Evolutionary conservation across 2,888 invertebrate genomes (phyloP).

Genomic region (Andrena marginata): DNA sequence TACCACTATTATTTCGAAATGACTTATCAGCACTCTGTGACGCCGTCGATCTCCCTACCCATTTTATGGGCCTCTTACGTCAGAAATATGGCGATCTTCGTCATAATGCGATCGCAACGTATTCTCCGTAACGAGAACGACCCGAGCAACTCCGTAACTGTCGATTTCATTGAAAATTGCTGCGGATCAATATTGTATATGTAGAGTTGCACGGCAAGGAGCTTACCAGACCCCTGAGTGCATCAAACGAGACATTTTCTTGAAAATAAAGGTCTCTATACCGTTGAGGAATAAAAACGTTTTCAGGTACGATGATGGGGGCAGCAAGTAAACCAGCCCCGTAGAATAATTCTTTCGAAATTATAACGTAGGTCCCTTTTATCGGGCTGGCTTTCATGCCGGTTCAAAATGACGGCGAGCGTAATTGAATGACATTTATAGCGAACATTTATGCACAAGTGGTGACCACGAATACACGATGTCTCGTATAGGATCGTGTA

Average conservation of each 20-base stretch:
- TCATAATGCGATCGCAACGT: neutral
- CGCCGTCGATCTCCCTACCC: conserved; percentile 53
- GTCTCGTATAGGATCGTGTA: conserved; percentile 26
- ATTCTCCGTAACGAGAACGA: neutral
- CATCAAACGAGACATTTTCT: neutral
- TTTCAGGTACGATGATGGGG: conserved; percentile 22
- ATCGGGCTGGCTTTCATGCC: conserved; percentile 15
- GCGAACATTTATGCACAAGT: conserved; percentile 17
- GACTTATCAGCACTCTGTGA: conserved; percentile 69
- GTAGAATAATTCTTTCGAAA: conserved; percentile 15
- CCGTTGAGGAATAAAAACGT: neutral
- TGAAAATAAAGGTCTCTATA: neutral
- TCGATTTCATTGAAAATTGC: neutral
- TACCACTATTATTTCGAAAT: conserved; percentile 73
- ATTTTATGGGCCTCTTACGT: conserved; percentile 20
- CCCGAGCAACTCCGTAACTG: neutral
- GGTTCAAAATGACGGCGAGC: conserved; percentile 25
- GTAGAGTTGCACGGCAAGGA: neutral
- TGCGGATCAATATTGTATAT: neutral
- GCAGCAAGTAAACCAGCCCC: neutral
- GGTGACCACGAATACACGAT: conserved; percentile 23
- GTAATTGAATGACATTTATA: conserved; percentile 39
- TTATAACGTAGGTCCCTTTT: conserved; percentile 23
- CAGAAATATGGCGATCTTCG: neutral
- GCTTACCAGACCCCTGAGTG: neutral